These are phyloP conservation scores for Sylvilagus floridanus DNA, from an alignment of 2,797 vertebrate genomes.

Conservation along the genomic window DNA sequence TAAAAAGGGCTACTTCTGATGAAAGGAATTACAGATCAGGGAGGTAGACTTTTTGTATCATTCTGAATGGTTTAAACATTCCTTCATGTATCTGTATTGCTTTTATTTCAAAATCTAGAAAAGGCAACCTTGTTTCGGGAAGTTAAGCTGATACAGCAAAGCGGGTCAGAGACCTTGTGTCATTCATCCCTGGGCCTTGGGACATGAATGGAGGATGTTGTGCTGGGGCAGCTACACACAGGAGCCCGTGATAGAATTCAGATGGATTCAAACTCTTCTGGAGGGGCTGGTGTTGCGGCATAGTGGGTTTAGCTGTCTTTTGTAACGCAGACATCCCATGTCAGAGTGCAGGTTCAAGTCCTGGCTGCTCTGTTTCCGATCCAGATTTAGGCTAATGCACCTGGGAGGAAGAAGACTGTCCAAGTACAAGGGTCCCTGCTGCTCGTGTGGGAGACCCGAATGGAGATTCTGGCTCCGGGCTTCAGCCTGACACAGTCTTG, in stretches of 20 bases:
- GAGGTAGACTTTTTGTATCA: not conserved
- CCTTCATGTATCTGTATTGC: not conserved
- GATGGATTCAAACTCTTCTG: not conserved
- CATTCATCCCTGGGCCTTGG: not conserved
- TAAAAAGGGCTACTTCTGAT: not conserved
- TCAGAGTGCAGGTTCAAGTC: no score
- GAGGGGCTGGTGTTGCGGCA: not conserved
- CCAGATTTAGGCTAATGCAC: no score
- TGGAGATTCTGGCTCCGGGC: no score
- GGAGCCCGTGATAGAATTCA: not conserved
- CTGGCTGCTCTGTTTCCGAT: no score
- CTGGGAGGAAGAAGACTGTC: no score
- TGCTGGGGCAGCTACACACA: no score
- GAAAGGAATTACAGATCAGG: constrained; percentile 6
- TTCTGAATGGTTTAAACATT: constrained; percentile 45
- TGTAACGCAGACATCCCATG: no score
- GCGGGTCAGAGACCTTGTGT: not conserved
- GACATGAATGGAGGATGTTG: not conserved
- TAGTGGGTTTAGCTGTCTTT: no score
- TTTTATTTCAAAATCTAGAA: constrained; percentile 46
- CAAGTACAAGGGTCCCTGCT: no score
- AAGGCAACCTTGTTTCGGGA: not conserved
- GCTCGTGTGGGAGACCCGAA: no score
- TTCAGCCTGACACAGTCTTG: no score
- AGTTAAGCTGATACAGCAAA: not conserved